phyloP scores from a whole-genome alignment of 53 echinoderm and acorn worm species.

The Luidia sarsii region DNA sequence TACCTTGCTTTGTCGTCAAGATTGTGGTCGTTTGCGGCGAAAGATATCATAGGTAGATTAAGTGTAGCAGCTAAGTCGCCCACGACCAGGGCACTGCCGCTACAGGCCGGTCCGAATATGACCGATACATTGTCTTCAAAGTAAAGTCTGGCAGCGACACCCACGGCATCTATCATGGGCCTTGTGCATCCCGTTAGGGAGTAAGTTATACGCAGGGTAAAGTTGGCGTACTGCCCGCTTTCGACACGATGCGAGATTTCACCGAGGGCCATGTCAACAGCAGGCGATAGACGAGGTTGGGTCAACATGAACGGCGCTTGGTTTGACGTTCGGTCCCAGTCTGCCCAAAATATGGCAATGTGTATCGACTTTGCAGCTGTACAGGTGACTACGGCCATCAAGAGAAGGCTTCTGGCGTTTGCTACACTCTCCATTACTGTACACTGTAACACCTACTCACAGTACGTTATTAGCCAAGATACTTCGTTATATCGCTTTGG shows the following conservation, averaged over 20 bases:
- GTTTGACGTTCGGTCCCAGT: no score
- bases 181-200: constrained; percentile 27
- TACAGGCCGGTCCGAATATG: constrained; percentile 40
- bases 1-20: constrained; percentile 45
- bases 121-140: constrained; percentile 22
- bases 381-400: no score
- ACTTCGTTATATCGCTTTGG: no score
- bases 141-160: constrained; percentile 21
- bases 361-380: no score
- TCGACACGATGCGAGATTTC: constrained; percentile 54
- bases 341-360: no score
- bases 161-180: background rate
- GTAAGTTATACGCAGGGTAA: constrained; percentile 35
- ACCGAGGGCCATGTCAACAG: constrained; percentile 72
- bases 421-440: no score
- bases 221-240: constrained; percentile 66
- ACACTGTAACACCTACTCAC: no score
- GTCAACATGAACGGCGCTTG: no score
- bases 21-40: constrained; percentile 1
- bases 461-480: no score
- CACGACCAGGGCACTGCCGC: background rate
- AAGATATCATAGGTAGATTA: constrained; percentile 7
- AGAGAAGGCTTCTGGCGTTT: no score
- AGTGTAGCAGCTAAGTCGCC: constrained; percentile 33
- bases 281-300: constrained; percentile 53